Evolutionary conservation across 35 echinoderm and acorn worm species (phyloP).

Genomic region (Stichopus chloronotus): DNA sequence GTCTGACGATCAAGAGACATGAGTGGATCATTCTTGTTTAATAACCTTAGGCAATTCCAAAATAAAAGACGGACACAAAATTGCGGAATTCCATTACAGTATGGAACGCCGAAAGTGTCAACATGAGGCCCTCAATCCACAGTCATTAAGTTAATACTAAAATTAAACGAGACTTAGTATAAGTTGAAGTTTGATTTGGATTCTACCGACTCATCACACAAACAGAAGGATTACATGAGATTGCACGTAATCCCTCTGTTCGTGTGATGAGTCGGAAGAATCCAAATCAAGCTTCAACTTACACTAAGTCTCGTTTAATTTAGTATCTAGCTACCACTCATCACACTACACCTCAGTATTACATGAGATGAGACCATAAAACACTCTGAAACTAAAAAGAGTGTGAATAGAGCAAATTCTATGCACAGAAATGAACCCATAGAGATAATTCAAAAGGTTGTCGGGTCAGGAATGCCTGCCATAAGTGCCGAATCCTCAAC

Average conservation of each 20-base stretch:
- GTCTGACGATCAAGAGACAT: no score
- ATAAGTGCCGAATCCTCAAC: background rate
- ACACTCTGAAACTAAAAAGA: background rate
- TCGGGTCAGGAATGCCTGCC: background rate
- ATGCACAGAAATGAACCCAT: background rate
- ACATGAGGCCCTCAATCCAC: no score
- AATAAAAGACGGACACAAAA: no score
- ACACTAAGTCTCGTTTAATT: background rate
- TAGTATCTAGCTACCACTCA: background rate
- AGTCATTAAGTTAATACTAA: no score
- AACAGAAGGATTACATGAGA: background rate
- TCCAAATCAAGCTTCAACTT: no score
- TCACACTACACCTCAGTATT: background rate
- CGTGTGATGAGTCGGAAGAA: no score
- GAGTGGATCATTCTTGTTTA: no score
- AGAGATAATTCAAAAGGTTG: background rate
- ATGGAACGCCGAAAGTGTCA: no score
- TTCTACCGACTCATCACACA: background rate
- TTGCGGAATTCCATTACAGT: no score
- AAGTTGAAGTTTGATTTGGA: no score
- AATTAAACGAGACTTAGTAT: no score
- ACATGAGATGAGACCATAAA: background rate
- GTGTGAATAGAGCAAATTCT: background rate
- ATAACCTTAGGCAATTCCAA: no score
- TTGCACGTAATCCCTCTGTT: background rate